Percentiles rank a stretch among this genome's conserved stretches.
These are phyloP conservation scores for Crotalus viridis DNA, from an alignment of 2,113 vertebrate genomes.

Conservation along the genomic window DNA sequence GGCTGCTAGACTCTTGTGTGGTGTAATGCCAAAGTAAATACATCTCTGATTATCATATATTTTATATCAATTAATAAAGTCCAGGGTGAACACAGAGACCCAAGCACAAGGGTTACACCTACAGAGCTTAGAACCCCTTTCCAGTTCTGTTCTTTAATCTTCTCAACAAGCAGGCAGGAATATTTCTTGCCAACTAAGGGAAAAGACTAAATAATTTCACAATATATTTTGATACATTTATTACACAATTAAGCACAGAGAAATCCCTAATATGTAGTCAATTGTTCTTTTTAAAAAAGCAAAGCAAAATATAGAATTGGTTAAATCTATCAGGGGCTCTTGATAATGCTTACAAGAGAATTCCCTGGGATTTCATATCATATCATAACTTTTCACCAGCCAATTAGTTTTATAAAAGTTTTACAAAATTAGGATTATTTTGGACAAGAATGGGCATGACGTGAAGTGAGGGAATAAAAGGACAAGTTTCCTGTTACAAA, in stretches of 20 bases:
- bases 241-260: neutral
- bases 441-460: neutral
- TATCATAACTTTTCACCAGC: neutral
- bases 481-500: neutral
- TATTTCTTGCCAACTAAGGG: neutral
- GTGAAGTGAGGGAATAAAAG: neutral
- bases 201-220: neutral
- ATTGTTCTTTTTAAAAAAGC: neutral
- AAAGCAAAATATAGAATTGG: neutral
- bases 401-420: neutral
- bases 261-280: neutral
- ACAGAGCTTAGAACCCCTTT: neutral
- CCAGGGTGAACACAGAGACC: neutral
- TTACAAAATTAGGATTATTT: neutral
- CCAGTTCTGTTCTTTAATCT: neutral
- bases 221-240: neutral
- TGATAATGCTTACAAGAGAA: too few relatives aligned
- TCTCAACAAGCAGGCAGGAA: neutral
- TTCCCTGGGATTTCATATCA: too few relatives aligned
- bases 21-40: neutral
- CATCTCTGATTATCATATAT: neutral
- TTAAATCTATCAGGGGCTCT: too few relatives aligned
- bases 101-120: neutral
- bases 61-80: neutral
- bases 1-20: neutral